Percentiles rank a stretch among this genome's conserved stretches.
Conservation (phyloP, 2,113 vertebrate genomes). For the Erythrocercus mccallii region DNA sequence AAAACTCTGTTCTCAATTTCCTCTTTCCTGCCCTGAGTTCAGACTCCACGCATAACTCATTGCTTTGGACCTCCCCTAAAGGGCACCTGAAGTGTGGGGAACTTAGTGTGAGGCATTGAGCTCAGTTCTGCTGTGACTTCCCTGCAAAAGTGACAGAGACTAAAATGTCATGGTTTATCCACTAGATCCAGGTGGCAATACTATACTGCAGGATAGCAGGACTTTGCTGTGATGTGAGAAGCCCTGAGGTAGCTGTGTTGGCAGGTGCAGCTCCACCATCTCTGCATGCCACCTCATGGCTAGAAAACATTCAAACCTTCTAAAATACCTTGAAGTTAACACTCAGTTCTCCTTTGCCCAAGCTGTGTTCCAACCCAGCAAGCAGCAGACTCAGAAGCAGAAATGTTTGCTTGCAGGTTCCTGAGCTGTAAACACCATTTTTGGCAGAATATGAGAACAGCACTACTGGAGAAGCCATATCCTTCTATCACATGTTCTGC, state of each 20-base stretch:
- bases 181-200: neutral
- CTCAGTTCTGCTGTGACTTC: neutral
- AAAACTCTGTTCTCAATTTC: neutral
- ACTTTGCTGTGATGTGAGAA: neutral
- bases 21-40: neutral
- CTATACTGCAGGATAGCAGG: rapidly evolving
- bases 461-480: neutral
- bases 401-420: neutral
- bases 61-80: neutral
- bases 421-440: neutral
- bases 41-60: neutral
- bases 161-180: neutral
- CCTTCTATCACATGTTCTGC: neutral
- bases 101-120: neutral
- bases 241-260: neutral
- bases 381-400: neutral
- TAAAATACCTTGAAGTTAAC: neutral
- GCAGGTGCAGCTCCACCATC: neutral
- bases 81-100: neutral
- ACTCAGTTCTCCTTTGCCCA: neutral
- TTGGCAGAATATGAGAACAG: neutral
- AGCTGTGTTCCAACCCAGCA: neutral
- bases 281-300: rapidly evolving
- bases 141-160: neutral
- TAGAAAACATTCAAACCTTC: neutral